Conservation (phyloP, 2,797 vertebrate species). For the Rhabdophis nuchalis region DNA sequence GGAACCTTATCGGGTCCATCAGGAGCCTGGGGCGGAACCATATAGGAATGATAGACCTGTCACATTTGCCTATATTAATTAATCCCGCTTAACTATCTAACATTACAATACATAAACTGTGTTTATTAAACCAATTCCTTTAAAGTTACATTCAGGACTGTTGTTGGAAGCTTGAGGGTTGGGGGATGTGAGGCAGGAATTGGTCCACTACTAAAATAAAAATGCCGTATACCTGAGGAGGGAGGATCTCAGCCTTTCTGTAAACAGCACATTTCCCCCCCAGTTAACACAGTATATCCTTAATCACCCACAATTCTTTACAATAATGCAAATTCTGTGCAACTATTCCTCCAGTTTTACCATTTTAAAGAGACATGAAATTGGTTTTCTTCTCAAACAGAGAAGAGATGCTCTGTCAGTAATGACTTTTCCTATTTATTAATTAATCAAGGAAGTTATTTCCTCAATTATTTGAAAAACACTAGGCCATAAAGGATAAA, state of each 20-base stretch:
- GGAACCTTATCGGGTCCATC: too few relatives aligned
- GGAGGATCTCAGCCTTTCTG: background rate
- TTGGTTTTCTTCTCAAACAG: background rate
- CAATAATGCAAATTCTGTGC: background rate
- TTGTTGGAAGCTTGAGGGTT: background rate
- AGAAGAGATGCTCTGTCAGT: background rate
- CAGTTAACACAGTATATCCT: background rate
- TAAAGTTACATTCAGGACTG: background rate
- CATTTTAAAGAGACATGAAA: background rate
- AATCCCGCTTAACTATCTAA: background rate
- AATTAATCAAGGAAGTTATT: background rate
- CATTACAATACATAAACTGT: background rate
- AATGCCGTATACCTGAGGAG: background rate
- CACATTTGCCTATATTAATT: conserved; percentile 5
- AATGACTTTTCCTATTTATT: background rate
- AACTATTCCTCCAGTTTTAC: background rate
- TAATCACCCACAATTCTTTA: background rate
- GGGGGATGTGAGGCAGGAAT: background rate
- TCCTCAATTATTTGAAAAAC: background rate
- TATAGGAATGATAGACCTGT: background rate
- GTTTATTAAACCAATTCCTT: conserved; percentile 14
- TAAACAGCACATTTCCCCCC: background rate
- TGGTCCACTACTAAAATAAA: background rate
- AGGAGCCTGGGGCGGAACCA: too few relatives aligned
- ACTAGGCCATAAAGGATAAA: background rate